Evolutionary conservation across 1,140 invertebrate genomes (phyloP), one percentile per base, ranked within the genome.

Genomic region (Brachionus rotundiformis): DNA sequence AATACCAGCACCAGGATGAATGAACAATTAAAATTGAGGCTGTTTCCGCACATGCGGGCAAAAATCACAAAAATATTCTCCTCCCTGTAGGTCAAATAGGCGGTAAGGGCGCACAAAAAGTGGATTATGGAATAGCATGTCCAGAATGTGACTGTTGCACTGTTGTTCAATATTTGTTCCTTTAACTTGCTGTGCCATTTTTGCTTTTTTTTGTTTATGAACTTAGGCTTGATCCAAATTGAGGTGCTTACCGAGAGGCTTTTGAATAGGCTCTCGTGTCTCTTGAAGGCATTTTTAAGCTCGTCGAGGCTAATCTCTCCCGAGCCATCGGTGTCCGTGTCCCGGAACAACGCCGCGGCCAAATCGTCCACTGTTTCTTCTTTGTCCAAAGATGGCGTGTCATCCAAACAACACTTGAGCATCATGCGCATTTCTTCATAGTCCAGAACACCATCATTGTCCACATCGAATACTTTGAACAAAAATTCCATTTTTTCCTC

Each of bases 11-110:
- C 91, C 47, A 97, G 86, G 0, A 96, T 91, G 89, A 96, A 94
- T 84, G 92, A 92, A 85, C 94, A 95, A 85, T 93, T 93, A 85
- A 97, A 96, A 88, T 98, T 97, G 0, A 98, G 88, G 87, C 93
- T 94, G 87, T 96, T 94, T 10, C 95, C 95, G 29, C 19, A 27
- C n/a, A 82, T 82, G 33, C 81, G 61, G 5, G 81, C 81, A 5
- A 49, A 5, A 19, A 81, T 81, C 13, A 81, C 61, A 11, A 27
- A 81, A 1, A n/a, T 5, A 65, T 81, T 81, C 25, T 63, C 39
- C 5, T 65, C 13, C 8, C 29, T 36, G 19, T 97, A 90, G 93
- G 95, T 63, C 39, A 82, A 31, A n/a, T 13, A 81, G 11, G 76
- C 76, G 11, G 16, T 59, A 1, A 79, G 44, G 3, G 33, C 31